Percentiles rank a stretch among this genome's conserved stretches.
Conservation (phyloP, 2,113 vertebrate genomes). For the Odobenus rosmarus region DNA sequence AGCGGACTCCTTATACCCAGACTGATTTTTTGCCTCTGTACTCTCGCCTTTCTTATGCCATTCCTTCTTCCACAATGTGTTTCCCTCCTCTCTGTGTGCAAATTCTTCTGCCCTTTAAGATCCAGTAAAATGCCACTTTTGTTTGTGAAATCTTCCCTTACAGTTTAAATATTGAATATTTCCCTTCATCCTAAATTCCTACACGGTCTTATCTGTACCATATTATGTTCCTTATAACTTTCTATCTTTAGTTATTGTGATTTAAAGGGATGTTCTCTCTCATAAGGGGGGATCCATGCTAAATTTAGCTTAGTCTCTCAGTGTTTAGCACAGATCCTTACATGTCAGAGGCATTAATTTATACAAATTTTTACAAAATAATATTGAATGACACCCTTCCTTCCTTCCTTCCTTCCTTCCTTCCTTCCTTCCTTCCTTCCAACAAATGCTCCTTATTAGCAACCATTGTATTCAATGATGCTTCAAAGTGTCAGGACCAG, state of each 20-base stretch:
- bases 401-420: neutral
- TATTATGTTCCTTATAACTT: neutral
- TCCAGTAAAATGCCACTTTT: neutral
- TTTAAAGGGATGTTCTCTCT: neutral
- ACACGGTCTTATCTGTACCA: neutral
- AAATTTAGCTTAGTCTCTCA: neutral
- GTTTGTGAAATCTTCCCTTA: neutral
- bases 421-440: neutral
- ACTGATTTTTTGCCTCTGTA: neutral
- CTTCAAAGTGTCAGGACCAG: neutral
- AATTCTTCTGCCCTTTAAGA: neutral
- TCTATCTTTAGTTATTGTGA: neutral
- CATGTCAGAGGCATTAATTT: neutral
- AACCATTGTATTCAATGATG: neutral
- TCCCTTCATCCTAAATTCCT: conserved; percentile 10
- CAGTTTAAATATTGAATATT: neutral
- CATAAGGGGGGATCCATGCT: neutral
- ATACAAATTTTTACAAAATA: neutral
- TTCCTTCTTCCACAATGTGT: neutral
- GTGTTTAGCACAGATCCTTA: neutral
- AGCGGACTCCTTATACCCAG: neutral
- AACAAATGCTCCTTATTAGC: neutral
- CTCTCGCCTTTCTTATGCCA: neutral
- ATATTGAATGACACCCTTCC: neutral
- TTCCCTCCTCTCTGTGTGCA: neutral